phyloP scores from a whole-genome alignment of 2,797 vertebrate species.

The Semotilus atromaculatus region DNA sequence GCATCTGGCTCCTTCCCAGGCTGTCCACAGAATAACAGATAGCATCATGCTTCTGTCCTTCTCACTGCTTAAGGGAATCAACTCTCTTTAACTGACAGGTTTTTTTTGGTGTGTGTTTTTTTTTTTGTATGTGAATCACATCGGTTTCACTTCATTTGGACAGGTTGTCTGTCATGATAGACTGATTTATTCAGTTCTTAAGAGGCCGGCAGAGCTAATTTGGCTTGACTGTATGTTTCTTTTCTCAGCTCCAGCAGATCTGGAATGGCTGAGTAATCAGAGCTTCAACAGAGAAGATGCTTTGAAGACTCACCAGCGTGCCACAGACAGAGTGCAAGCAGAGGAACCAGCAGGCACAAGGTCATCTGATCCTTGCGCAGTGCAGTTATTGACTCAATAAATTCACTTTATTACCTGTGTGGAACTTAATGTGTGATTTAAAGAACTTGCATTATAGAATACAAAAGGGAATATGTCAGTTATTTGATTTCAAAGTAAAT shows the following conservation, averaged over 20 bases:
- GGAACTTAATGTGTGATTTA: neutral
- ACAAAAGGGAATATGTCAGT: neutral
- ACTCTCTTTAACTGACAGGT: neutral
- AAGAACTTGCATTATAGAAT: neutral
- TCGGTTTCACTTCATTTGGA: conserved; percentile 39
- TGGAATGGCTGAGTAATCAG: conserved; percentile 88
- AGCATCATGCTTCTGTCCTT: conserved; percentile 17
- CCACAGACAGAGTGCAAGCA: conserved; percentile 61
- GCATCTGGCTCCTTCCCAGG: conserved; percentile 20
- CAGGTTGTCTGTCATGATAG: conserved; percentile 33
- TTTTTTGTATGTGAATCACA: conserved; percentile 21
- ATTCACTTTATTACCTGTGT: neutral
- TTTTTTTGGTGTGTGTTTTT: neutral
- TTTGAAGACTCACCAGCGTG: conserved; percentile 77
- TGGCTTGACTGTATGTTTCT: conserved; percentile 47
- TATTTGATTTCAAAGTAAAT: neutral
- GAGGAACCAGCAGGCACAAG: conserved; percentile 7
- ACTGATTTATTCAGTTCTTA: conserved; percentile 51
- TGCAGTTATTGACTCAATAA: conserved; percentile 16
- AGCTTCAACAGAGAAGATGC: conserved; percentile 85
- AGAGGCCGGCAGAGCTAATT: conserved; percentile 53
- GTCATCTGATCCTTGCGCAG: neutral
- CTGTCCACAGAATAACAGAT: neutral
- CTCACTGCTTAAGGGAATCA: conserved; percentile 3
- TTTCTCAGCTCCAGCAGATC: conserved; percentile 71